Conservation (phyloP, 2,797 vertebrate genomes). For the Sphenodon punctatus region DNA sequence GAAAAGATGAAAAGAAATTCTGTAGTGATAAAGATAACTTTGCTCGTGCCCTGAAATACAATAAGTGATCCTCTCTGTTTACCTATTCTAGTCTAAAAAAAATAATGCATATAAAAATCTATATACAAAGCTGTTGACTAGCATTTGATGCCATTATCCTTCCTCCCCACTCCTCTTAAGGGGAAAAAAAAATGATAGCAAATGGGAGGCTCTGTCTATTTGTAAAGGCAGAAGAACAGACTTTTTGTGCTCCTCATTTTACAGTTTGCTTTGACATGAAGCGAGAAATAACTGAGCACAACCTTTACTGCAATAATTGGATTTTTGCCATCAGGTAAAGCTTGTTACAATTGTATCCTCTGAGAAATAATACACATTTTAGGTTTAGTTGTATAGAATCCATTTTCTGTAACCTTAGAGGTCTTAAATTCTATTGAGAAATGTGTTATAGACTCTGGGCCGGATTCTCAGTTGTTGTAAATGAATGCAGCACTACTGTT, state of each 20-base stretch:
- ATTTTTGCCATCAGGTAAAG: conserved; percentile 68
- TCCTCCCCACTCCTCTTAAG: conserved; percentile 33
- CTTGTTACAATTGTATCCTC: conserved; percentile 59
- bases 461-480: conserved; percentile 7
- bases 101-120: conserved; percentile 22
- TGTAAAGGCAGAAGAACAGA: conserved; percentile 28
- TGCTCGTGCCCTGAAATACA: conserved; percentile 39
- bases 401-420: conserved; percentile 58
- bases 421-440: conserved; percentile 38
- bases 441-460: not conserved
- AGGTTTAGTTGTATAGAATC: conserved; percentile 61
- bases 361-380: conserved; percentile 65
- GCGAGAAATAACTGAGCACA: conserved; percentile 57
- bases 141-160: conserved; percentile 11
- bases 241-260: conserved; percentile 45
- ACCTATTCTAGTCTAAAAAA: conserved; percentile 33
- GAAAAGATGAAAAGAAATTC: conserved; percentile 22
- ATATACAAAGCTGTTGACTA: not conserved
- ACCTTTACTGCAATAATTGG: conserved; percentile 65
- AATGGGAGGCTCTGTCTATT: not conserved
- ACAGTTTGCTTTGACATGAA: conserved; percentile 53
- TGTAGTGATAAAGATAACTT: conserved; percentile 44
- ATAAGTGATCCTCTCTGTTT: conserved; percentile 41
- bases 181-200: not conserved
- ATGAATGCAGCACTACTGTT: not conserved